phyloP scores from a whole-genome alignment of 2,888 invertebrate species.

The Spodoptera littoralis region DNA sequence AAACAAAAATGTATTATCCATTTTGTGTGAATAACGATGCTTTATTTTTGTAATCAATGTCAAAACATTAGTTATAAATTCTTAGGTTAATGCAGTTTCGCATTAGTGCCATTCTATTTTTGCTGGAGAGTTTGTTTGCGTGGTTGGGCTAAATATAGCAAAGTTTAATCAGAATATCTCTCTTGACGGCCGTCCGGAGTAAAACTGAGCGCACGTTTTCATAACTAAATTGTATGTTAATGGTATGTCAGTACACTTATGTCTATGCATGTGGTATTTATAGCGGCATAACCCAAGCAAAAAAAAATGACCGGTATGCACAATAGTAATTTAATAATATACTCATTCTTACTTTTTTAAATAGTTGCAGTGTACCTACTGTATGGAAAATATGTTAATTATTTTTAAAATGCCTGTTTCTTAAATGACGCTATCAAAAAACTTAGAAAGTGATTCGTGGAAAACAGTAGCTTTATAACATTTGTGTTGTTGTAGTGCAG shows the following conservation, averaged over 20 bases:
- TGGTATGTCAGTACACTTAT: slow-evolving; percentile 8
- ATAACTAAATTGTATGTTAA: slow-evolving; percentile 53
- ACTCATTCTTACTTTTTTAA: not conserved
- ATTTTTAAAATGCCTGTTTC: not conserved
- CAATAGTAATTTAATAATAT: too few species aligned
- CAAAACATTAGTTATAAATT: slow-evolving; percentile 50
- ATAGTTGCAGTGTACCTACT: not conserved
- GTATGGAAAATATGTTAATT: not conserved
- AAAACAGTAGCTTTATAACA: too few species aligned
- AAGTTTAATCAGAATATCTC: slow-evolving; percentile 79
- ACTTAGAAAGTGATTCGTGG: too few species aligned
- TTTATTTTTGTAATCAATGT: slow-evolving; percentile 50
- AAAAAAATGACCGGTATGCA: not conserved
- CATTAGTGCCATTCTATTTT: slow-evolving; percentile 79
- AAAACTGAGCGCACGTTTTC: slow-evolving; percentile 63
- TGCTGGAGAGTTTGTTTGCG: slow-evolving; percentile 78
- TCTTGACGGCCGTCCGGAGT: slow-evolving; percentile 66
- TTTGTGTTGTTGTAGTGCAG: not conserved
- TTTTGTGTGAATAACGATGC: slow-evolving; percentile 29
- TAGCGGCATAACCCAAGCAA: not conserved
- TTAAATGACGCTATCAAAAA: too few species aligned
- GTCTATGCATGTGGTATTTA: slow-evolving; percentile 6
- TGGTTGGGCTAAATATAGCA: slow-evolving; percentile 78
- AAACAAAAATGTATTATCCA: slow-evolving; percentile 23
- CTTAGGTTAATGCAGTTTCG: slow-evolving; percentile 63